Percentiles rank a stretch among this genome's conserved stretches.
phyloP scores from a whole-genome alignment of 2,888 invertebrate genomes.

The Deilephila porcellus region DNA sequence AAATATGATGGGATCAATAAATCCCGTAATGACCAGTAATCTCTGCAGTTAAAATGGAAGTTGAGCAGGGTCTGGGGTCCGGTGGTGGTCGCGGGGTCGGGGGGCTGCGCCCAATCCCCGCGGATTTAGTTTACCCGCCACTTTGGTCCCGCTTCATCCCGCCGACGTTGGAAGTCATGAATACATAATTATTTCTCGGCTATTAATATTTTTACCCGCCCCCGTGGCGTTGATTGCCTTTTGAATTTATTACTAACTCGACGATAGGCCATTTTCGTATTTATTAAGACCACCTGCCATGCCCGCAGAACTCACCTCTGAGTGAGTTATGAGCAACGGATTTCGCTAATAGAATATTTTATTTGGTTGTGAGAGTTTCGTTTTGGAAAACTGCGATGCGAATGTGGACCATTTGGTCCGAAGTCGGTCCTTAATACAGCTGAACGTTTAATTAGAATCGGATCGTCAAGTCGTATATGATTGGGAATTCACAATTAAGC shows the following conservation, averaged over 20 bases:
- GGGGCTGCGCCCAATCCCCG: slow-evolving; percentile 55
- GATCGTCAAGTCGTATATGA: slow-evolving; percentile 28
- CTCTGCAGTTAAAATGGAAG: slow-evolving; percentile 44
- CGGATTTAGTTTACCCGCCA: slow-evolving; percentile 65
- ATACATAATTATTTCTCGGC: slow-evolving; percentile 83
- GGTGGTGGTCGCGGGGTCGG: slow-evolving; percentile 41
- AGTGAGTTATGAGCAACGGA: slow-evolving; percentile 79
- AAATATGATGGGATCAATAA: slow-evolving; percentile 33
- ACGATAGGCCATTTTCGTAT: slow-evolving; percentile 82
- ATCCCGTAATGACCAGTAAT: slow-evolving; percentile 43
- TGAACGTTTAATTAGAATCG: slow-evolving; percentile 3
- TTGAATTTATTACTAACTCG: slow-evolving; percentile 83
- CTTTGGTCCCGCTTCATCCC: slow-evolving; percentile 55
- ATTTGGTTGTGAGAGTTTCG: slow-evolving; percentile 54
- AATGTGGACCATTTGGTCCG: neutral
- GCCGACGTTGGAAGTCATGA: slow-evolving; percentile 73
- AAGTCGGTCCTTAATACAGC: too few species aligned
- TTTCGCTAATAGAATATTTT: slow-evolving; percentile 83
- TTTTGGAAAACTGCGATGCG: slow-evolving; percentile 7
- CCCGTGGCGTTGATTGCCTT: slow-evolving; percentile 83
- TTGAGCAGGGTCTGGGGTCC: slow-evolving; percentile 35
- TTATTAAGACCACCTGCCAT: slow-evolving; percentile 84
- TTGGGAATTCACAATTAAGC: slow-evolving; percentile 31
- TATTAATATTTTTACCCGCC: slow-evolving; percentile 84
- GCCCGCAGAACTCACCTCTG: slow-evolving; percentile 67